Base-by-base conservation (phyloP, 2,888 invertebrate species). In the Cancer borealis region DNA sequence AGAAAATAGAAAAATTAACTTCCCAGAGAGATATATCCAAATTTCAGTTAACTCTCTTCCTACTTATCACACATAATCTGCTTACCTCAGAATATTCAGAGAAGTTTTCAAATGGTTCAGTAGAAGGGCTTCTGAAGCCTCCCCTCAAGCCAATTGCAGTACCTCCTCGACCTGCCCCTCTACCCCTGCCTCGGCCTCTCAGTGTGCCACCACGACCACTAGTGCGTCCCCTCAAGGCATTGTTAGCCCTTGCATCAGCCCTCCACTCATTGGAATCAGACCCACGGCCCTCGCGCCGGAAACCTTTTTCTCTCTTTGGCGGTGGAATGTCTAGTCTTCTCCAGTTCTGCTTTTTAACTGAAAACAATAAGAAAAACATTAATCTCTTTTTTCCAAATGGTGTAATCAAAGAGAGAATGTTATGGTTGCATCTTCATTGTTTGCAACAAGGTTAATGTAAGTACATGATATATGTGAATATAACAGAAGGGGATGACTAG, bases 271-370 rank as follows among this genome's bases (percentile, higher is more conserved):
- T 8, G 1, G 95, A 94, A 26, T 95, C 95, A 1, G 95, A 92
- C 3, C 90, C 92, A 1, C 91, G 90, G 0, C 91, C 92, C 3
- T 95, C 95, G 8, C 66, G 91, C n/a, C 95, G 90, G 79, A 93
- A 94, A 12, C 93, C 93, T 73, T 94, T 94, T 49, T 95, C 94
- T 88, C 95, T 88, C 73, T 92, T 93, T 12, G 93, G 95, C 10
- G 95, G 93, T 21, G 93, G 95, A 95, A 99, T 98, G 96, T 98
- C 98, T 95, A 99, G 97, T 0, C 99, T 99, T 94, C 98, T 98
- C 99, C 99, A 99, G 96, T 98, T 99, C 97, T 98, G 98, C 96
- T 97, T 97, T 90, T 97, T 97, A 46, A 96, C 97, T 97, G 96
- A 17, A 96, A 94, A 88, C 95, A 94, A 95, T 60, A 92, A 94